A percentile compares a stretch with the other conserved stretches of the same genome.
Evolutionary conservation across 2,888 invertebrate genomes (phyloP).

Genomic region (Deilephila porcellus): DNA sequence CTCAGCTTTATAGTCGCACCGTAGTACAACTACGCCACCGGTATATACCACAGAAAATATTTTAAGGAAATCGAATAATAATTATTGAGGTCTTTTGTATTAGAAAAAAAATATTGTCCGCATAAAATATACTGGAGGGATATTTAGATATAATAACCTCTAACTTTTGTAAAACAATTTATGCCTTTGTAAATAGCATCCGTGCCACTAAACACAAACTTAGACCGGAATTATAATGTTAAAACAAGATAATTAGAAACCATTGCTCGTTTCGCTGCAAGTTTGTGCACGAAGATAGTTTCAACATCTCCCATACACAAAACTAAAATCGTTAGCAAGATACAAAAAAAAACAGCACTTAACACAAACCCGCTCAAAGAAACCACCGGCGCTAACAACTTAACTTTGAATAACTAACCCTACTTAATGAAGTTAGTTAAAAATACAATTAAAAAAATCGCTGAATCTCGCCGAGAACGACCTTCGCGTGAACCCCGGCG

Average conservation of each 20-base stretch:
- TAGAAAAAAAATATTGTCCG: too few species aligned
- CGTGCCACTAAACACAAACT: background rate
- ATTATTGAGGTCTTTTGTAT: too few species aligned
- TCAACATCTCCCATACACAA: background rate
- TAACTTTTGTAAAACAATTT: too few species aligned
- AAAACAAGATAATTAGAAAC: background rate
- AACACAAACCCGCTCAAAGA: conserved; percentile 17
- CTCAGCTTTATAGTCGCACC: too few species aligned
- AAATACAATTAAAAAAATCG: conserved; percentile 20
- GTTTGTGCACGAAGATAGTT: background rate
- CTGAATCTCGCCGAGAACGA: conserved; percentile 33
- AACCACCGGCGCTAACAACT: conserved; percentile 23
- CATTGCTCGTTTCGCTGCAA: background rate
- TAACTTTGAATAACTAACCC: conserved; percentile 24
- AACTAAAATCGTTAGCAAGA: conserved; percentile 13
- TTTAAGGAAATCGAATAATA: too few species aligned
- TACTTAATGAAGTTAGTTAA: conserved; percentile 25
- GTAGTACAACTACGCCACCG: too few species aligned
- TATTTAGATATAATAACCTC: too few species aligned
- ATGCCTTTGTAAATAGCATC: too few species aligned
- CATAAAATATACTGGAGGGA: too few species aligned
- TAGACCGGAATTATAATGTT: background rate
- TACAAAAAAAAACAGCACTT: conserved; percentile 14
- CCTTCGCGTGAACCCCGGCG: conserved; percentile 65
- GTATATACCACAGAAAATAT: background rate